phyloP scores from a whole-genome alignment of 2,888 invertebrate species.

The Himalopsyche tibetana region DNA sequence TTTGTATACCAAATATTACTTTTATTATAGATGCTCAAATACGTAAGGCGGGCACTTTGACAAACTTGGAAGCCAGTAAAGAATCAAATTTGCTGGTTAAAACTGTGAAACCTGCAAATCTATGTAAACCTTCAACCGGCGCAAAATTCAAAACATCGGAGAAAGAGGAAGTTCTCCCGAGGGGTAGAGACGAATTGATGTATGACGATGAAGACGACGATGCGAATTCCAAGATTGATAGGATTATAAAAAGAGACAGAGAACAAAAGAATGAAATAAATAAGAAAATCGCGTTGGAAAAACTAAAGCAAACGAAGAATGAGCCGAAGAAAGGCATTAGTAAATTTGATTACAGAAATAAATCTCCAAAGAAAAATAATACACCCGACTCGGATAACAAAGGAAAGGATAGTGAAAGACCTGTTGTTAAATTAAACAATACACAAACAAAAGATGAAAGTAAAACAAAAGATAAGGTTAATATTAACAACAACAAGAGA shows the following conservation, averaged over 20 bases:
- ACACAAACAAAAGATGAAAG: neutral
- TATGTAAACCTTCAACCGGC: slow-evolving; percentile 48
- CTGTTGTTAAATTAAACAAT: neutral
- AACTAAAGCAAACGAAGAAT: neutral
- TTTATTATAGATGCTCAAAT: slow-evolving; percentile 71
- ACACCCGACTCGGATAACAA: slow-evolving; percentile 13
- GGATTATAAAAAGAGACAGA: slow-evolving; percentile 70
- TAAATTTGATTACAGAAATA: slow-evolving; percentile 31
- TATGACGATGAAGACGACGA: slow-evolving; percentile 74
- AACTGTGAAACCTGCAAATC: slow-evolving; percentile 69
- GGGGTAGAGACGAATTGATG: slow-evolving; percentile 72
- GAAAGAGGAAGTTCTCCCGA: slow-evolving; percentile 61
- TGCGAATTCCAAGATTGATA: slow-evolving; percentile 73
- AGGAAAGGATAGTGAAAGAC: neutral
- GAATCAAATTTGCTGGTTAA: slow-evolving; percentile 70
- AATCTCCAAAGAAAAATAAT: slow-evolving; percentile 45
- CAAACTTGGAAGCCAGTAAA: slow-evolving; percentile 69
- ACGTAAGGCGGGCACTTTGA: slow-evolving; percentile 72
- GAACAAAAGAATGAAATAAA: slow-evolving; percentile 67
- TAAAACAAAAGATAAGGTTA: slow-evolving; percentile 18
- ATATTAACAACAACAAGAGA: slow-evolving; percentile 45
- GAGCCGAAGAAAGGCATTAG: slow-evolving; percentile 8
- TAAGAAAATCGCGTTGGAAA: slow-evolving; percentile 50
- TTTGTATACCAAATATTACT: neutral
- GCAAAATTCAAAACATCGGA: slow-evolving; percentile 47